These are phyloP conservation scores for Fragum sueziense DNA, from an alignment of 2,888 invertebrate species.

Conservation along the genomic window DNA sequence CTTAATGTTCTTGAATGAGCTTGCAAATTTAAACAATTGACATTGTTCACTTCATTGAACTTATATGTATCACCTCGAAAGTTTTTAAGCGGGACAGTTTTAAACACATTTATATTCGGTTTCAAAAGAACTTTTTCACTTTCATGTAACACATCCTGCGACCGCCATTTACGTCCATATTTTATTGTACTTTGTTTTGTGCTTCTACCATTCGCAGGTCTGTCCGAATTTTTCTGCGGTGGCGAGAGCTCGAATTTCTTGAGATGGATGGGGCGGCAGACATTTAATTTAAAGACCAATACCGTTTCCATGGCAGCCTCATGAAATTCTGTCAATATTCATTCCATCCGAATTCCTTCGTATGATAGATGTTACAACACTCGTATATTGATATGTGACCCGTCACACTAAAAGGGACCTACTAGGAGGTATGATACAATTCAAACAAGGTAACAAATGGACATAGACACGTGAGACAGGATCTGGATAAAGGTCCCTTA, in stretches of 20 bases:
- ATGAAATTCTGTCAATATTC: slow-evolving; percentile 18
- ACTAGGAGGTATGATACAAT: too few species aligned
- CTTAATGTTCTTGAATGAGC: neutral
- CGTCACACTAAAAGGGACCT: neutral
- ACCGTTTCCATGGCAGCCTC: slow-evolving; percentile 10
- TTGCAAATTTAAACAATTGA: neutral
- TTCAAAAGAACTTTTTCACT: neutral
- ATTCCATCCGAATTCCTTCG: neutral
- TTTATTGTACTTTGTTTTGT: neutral
- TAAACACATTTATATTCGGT: neutral
- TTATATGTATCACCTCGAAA: neutral
- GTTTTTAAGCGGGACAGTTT: slow-evolving; percentile 3
- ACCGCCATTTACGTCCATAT: neutral
- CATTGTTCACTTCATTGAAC: neutral
- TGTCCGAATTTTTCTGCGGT: neutral
- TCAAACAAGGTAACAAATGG: too few species aligned
- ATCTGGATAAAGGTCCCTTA: too few species aligned
- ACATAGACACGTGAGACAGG: too few species aligned
- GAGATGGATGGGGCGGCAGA: slow-evolving; percentile 42
- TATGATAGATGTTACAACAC: neutral
- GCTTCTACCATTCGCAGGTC: neutral
- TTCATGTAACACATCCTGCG: neutral
- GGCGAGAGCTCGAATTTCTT: slow-evolving; percentile 45
- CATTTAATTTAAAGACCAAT: slow-evolving; percentile 43
- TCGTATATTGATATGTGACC: neutral